Percentiles rank a stretch among this genome's conserved stretches.
phyloP scores from a whole-genome alignment of 2,113 vertebrate species.

The Leptobrachium leishanense region DNA sequence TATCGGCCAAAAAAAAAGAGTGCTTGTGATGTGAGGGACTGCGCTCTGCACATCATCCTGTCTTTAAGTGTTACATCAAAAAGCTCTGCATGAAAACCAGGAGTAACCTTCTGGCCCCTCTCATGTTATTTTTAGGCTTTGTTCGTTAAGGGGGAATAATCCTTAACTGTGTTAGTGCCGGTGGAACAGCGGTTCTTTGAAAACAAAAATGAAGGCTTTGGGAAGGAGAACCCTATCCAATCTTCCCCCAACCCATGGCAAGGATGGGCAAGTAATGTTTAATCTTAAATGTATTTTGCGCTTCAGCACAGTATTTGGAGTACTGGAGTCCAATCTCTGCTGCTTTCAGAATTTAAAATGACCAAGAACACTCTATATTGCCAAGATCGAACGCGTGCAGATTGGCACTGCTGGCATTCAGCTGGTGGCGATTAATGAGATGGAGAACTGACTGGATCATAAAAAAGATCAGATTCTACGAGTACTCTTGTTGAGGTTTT shows the following conservation, averaged over 20 bases:
- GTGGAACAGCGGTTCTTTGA: not conserved
- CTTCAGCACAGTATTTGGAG: not conserved
- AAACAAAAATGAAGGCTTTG: not conserved
- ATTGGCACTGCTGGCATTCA: too few relatives aligned
- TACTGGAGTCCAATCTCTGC: not conserved
- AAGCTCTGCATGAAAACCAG: conserved; percentile 35
- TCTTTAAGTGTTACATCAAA: conserved; percentile 42
- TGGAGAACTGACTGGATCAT: too few relatives aligned
- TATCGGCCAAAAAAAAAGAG: conserved; percentile 24
- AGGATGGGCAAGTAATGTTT: not conserved
- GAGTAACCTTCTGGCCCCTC: conserved; percentile 42
- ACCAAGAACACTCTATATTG: not conserved
- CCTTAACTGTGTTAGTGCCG: conserved; percentile 22
- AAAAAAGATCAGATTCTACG: too few relatives aligned
- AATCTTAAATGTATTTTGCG: not conserved
- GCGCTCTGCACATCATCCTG: conserved; percentile 31
- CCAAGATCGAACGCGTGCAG: too few relatives aligned
- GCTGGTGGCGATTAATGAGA: too few relatives aligned
- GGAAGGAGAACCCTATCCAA: not conserved
- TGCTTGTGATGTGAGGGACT: conserved; percentile 39
- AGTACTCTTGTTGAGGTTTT: too few relatives aligned
- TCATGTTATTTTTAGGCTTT: conserved; percentile 48
- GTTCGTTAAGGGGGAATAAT: conserved; percentile 32
- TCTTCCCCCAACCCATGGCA: not conserved
- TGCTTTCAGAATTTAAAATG: not conserved